Base-by-base conservation (phyloP, 1,140 invertebrate genomes). In the Scaptodrosophila lebanonensis region DNA sequence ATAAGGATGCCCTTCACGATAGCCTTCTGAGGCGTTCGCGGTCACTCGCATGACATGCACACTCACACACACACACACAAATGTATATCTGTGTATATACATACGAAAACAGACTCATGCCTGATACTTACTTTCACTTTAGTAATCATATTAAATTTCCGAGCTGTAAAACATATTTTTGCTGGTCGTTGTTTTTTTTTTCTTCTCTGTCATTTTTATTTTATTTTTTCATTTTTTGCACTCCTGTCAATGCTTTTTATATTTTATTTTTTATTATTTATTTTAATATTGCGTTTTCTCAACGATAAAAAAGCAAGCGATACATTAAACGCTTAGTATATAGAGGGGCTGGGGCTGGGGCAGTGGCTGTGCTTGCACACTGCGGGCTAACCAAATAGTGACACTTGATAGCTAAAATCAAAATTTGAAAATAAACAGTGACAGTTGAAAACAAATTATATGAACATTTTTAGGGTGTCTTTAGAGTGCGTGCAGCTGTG, bases 101-200 rank as follows among this genome's bases (percentile, higher is more conserved):
- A 56, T 36, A 66, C 66, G 52, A 53, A 45, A 53, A 32, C 45
- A 30, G 59, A 45, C 59, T 57, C 60, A 63, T 25, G 22, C 59
- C 59, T 62, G 53, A 63, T 63, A 50, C 68, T 79, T 79, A 79
- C 73, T 79, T 79, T 79, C 73, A 79, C 73, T 79, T 79, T 79
- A 73, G 45, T 66, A 60, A 58, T 82, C 75, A 69, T 82, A 79
- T 79, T 79, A 79, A 82, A 68, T 79, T 79, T 79, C 73, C 66
- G 68, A 79, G 68, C 69, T 73, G 68, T 70, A 77, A 77, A 77
- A 69, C 75, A 77, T 73, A 72, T 79, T 75, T 73, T 75, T 71
- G 54, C 63, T 52, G 39, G 40, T 35, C 64, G 45, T 76, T 56
- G 11, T 57, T 33, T 20, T 20, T 38, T 35, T 35, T 38, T 42